These are phyloP conservation scores for Chaetorhynchus papuensis DNA, from an alignment of 2,113 vertebrate species.

Conservation along the genomic window DNA sequence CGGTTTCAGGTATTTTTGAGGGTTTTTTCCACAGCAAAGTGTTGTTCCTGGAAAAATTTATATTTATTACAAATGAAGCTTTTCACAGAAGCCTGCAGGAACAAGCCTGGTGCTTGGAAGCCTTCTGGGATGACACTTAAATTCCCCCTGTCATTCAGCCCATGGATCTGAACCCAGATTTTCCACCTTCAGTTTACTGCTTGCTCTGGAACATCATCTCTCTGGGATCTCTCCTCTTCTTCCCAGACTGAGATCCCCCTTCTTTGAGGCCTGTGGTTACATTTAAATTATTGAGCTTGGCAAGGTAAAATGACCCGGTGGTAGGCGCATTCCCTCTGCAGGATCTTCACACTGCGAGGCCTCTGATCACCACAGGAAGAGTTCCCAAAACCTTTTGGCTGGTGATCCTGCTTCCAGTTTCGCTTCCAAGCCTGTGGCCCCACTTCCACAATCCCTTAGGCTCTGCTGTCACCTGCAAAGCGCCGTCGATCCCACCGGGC, in stretches of 20 bases:
- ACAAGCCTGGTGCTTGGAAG: background rate
- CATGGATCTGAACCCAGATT: background rate
- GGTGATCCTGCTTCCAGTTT: background rate
- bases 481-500: rapidly evolving
- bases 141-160: background rate
- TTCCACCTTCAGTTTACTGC: background rate
- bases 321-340: background rate
- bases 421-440: background rate
- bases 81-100: background rate
- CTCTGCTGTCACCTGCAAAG: background rate
- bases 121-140: background rate
- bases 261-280: background rate
- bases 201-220: background rate
- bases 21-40: background rate
- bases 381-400: background rate
- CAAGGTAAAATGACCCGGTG: background rate
- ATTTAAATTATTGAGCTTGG: background rate
- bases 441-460: background rate
- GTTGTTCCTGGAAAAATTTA: background rate
- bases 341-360: background rate
- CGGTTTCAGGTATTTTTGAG: background rate
- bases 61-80: background rate
- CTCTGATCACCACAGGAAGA: background rate
- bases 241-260: background rate
- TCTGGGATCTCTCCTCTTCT: background rate